Percentiles rank a stretch among this genome's conserved stretches.
Conservation (phyloP, 2,113 vertebrate species). For the Eulemur macaco region DNA sequence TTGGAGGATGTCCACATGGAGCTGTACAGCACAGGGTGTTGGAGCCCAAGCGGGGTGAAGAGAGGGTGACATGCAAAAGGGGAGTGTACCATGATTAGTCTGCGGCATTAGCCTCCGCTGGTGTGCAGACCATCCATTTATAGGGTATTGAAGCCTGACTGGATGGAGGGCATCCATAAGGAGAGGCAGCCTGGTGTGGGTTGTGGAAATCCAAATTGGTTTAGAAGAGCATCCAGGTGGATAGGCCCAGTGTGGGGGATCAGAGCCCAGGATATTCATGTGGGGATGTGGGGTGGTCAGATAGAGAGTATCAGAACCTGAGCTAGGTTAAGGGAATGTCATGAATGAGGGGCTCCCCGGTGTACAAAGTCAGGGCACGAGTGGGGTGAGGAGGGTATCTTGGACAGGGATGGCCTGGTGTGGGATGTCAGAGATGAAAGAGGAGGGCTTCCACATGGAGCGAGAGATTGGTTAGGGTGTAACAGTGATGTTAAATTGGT, state of each 20-base stretch:
- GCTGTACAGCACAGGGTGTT: background rate
- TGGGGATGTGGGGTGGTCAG: background rate
- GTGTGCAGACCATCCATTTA: background rate
- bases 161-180: background rate
- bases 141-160: background rate
- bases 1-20: background rate
- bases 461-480: background rate
- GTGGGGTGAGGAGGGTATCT: background rate
- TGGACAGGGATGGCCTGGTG: background rate
- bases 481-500: background rate
- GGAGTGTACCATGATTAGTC: background rate
- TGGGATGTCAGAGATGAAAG: background rate
- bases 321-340: background rate
- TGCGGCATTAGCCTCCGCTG: background rate
- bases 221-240: background rate
- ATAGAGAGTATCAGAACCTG: background rate
- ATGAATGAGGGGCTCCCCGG: background rate
- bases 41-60: background rate
- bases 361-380: background rate
- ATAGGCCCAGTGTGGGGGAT: background rate
- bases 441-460: background rate
- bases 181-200: background rate
- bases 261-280: too few relatives aligned
- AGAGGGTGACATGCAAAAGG: background rate
- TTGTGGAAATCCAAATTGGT: background rate